Evolutionary conservation across 2,113 vertebrate species (phyloP).

Genomic region (Megaleporinus macrocephalus): DNA sequence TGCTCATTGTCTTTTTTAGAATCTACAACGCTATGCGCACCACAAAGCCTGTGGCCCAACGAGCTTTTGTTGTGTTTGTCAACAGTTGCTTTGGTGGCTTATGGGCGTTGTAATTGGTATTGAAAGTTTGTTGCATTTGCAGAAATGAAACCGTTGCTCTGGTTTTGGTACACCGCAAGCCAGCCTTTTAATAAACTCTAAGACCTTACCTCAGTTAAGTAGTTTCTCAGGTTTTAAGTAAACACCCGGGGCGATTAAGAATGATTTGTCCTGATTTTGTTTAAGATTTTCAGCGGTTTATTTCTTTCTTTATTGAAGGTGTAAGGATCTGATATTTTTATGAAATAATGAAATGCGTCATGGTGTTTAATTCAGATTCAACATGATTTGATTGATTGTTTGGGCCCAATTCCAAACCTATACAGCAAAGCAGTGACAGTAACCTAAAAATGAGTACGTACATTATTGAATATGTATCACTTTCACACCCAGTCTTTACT

Average conservation of each 20-base stretch:
- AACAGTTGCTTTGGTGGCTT: slow-evolving; percentile 29
- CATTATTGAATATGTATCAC: too few species aligned
- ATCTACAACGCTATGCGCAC: not conserved
- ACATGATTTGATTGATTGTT: too few species aligned
- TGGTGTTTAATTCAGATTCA: too few species aligned
- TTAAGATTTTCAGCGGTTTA: not conserved
- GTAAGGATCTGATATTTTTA: too few species aligned
- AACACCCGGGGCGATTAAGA: not conserved
- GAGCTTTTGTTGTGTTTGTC: slow-evolving; percentile 29
- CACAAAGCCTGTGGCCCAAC: not conserved
- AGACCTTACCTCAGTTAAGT: not conserved
- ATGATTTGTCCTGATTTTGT: not conserved
- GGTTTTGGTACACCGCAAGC: slow-evolving; percentile 52
- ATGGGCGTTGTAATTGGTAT: slow-evolving; percentile 36
- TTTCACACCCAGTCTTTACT: too few species aligned
- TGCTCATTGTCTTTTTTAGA: not conserved
- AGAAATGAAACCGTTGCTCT: slow-evolving; percentile 56
- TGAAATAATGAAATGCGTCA: too few species aligned
- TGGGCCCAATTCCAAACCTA: too few species aligned
- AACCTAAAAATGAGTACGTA: too few species aligned
- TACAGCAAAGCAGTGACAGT: too few species aligned
- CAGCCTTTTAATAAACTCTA: not conserved
- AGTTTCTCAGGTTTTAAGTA: not conserved
- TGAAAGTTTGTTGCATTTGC: slow-evolving; percentile 43
- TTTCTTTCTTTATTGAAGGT: not conserved